phyloP scores from a whole-genome alignment of 2,797 vertebrate species.

The Liparis tanakae region DNA sequence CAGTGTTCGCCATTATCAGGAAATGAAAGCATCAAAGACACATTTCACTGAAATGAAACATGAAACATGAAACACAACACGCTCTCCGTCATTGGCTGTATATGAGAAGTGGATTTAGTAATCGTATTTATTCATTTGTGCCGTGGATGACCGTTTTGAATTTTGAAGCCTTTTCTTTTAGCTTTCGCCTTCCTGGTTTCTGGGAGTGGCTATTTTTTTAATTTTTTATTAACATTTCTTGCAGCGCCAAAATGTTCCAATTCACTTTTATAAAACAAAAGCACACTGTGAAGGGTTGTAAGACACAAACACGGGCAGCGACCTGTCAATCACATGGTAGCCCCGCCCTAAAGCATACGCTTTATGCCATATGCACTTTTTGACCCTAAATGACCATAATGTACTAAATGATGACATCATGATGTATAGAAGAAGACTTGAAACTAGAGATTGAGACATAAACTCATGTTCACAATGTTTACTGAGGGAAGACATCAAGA shows the following conservation, averaged over 20 bases:
- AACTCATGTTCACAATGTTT: too few relatives aligned
- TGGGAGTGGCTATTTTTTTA: not conserved
- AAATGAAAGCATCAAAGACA: constrained; percentile 5
- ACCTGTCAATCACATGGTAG: not conserved
- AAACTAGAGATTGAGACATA: not conserved
- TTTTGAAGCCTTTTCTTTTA: not conserved
- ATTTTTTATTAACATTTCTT: not conserved
- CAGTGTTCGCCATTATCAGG: not conserved
- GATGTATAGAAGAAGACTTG: not conserved
- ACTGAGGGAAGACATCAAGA: too few relatives aligned
- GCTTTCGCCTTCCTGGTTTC: not conserved
- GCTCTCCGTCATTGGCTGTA: too few relatives aligned
- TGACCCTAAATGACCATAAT: not conserved
- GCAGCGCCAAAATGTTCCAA: not conserved
- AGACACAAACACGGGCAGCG: not conserved
- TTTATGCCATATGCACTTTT: not conserved
- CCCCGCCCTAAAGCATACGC: not conserved
- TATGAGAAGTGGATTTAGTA: too few relatives aligned
- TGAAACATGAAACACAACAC: too few relatives aligned
- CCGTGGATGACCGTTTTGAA: not conserved
- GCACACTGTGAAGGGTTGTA: not conserved
- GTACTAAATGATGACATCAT: not conserved
- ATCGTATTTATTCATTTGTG: too few relatives aligned
- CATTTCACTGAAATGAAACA: not conserved
- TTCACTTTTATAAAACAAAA: not conserved